phyloP scores from a whole-genome alignment of 2,113 vertebrate species.

The Nematolebias whitei region DNA sequence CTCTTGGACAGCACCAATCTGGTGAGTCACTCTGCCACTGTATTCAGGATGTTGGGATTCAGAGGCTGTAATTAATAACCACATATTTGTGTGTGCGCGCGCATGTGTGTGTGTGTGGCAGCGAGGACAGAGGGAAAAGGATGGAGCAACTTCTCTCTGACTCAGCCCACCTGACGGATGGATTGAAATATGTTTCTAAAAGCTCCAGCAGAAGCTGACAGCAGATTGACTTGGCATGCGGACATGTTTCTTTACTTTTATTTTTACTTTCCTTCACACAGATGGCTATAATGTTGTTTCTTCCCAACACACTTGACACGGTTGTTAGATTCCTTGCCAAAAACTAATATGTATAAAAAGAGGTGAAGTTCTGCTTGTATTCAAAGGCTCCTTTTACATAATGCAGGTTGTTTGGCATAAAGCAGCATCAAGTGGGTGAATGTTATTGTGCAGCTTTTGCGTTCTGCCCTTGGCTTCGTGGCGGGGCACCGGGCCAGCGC shows the following conservation, averaged over 20 bases:
- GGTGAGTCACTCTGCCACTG: conserved; percentile 70
- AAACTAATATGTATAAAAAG: background rate
- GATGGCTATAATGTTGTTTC: conserved; percentile 24
- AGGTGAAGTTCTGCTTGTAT: conserved; percentile 24
- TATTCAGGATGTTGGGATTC: conserved; percentile 46
- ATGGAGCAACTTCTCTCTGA: conserved; percentile 23
- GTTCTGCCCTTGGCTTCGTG: conserved; percentile 47
- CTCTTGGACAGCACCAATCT: conserved; percentile 63
- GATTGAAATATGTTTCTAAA: conserved; percentile 6
- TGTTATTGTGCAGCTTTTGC: conserved; percentile 26
- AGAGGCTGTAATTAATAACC: conserved; percentile 63
- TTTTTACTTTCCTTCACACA: conserved; percentile 12
- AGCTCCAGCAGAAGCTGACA: conserved; percentile 2
- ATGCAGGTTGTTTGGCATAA: conserved; percentile 8
- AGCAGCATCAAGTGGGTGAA: conserved; percentile 26
- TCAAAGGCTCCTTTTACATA: conserved; percentile 31
- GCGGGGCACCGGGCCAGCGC: conserved; percentile 37
- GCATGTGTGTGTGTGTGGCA: background rate
- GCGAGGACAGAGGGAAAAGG: conserved; percentile 3
- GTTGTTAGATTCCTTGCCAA: conserved; percentile 46
- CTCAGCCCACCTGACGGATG: conserved; percentile 1
- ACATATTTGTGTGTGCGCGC: conserved; percentile 42
- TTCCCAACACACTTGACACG: conserved; percentile 25
- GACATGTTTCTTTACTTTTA: background rate
- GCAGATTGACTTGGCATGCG: conserved; percentile 1